phyloP scores from a whole-genome alignment of 1,140 invertebrate genomes.

The Zaprionus davidi region DNA sequence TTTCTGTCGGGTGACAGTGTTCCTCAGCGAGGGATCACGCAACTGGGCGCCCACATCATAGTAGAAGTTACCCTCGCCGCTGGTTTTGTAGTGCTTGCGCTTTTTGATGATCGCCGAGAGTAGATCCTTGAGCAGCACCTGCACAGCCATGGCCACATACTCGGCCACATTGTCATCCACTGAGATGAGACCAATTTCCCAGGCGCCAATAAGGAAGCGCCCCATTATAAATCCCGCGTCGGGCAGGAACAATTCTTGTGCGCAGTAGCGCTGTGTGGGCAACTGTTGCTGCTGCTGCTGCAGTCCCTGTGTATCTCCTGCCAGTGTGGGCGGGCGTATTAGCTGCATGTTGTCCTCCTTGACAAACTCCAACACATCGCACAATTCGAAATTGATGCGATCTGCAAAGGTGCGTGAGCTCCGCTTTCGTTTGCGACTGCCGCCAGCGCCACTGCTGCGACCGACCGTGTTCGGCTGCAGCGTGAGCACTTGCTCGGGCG shows the following conservation, averaged over 20 bases:
- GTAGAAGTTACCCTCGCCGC: slow-evolving; percentile 88
- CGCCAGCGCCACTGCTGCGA: slow-evolving; percentile 71
- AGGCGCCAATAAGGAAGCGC: slow-evolving; percentile 91
- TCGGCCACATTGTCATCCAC: slow-evolving; percentile 91
- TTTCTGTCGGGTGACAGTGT: slow-evolving; percentile 78
- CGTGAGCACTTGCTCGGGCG: slow-evolving; percentile 77
- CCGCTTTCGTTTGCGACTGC: slow-evolving; percentile 85
- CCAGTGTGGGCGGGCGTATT: slow-evolving; percentile 57
- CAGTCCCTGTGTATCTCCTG: slow-evolving; percentile 46
- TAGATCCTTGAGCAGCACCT: slow-evolving; percentile 91
- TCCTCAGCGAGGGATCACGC: slow-evolving; percentile 73
- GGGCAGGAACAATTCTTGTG: slow-evolving; percentile 89
- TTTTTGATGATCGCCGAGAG: slow-evolving; percentile 89
- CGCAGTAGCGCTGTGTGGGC: slow-evolving; percentile 85
- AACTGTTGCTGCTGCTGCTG: slow-evolving; percentile 69
- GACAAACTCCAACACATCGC: slow-evolving; percentile 85
- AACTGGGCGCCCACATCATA: slow-evolving; percentile 88
- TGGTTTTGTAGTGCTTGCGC: slow-evolving; percentile 89
- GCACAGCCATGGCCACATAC: slow-evolving; percentile 90
- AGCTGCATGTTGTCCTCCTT: slow-evolving; percentile 79
- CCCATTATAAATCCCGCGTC: slow-evolving; percentile 91
- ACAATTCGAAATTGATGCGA: slow-evolving; percentile 88
- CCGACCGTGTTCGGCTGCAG: slow-evolving; percentile 59
- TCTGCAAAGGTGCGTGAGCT: slow-evolving; percentile 87
- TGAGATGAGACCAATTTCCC: slow-evolving; percentile 92